A percentile compares a stretch with the other conserved stretches of the same genome.
phyloP scores from a whole-genome alignment of 2,888 invertebrate species.

The Sesia bembeciformis region DNA sequence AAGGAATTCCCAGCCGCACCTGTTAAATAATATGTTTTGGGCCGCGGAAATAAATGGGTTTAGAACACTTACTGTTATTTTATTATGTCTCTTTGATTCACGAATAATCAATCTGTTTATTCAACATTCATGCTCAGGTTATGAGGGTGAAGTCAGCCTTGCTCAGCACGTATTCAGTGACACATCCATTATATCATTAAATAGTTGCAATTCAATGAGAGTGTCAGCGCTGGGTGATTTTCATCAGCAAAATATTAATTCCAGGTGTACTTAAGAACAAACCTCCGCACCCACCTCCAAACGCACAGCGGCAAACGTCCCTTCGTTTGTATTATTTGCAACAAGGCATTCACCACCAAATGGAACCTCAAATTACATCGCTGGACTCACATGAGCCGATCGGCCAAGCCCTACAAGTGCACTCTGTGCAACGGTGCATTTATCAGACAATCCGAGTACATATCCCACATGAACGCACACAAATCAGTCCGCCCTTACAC shows the following conservation, averaged over 20 bases:
- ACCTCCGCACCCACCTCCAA: slow-evolving; percentile 85
- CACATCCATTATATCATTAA: not conserved
- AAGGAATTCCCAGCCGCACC: too few relatives aligned
- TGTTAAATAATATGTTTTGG: too few relatives aligned
- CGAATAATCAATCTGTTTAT: too few relatives aligned
- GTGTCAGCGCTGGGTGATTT: too few relatives aligned
- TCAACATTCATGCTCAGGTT: too few relatives aligned
- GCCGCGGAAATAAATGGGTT: too few relatives aligned
- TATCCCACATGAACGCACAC: slow-evolving; percentile 90
- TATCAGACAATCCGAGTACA: slow-evolving; percentile 85
- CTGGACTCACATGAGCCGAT: slow-evolving; percentile 90
- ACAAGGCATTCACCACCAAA: slow-evolving; percentile 89
- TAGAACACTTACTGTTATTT: too few relatives aligned
- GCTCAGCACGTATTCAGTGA: not conserved
- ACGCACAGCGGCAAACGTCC: slow-evolving; percentile 86
- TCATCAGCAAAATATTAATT: not conserved
- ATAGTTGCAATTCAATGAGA: too few relatives aligned
- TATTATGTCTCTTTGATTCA: too few relatives aligned
- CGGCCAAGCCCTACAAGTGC: slow-evolving; percentile 90
- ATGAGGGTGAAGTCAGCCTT: too few relatives aligned
- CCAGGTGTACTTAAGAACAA: slow-evolving; percentile 84
- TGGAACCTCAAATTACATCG: slow-evolving; percentile 93
- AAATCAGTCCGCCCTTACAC: slow-evolving; percentile 88
- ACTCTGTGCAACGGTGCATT: slow-evolving; percentile 88
- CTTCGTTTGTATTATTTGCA: slow-evolving; percentile 87